Evolutionary conservation across 2,888 invertebrate genomes (phyloP).

Genomic region (Elmis aenea): DNA sequence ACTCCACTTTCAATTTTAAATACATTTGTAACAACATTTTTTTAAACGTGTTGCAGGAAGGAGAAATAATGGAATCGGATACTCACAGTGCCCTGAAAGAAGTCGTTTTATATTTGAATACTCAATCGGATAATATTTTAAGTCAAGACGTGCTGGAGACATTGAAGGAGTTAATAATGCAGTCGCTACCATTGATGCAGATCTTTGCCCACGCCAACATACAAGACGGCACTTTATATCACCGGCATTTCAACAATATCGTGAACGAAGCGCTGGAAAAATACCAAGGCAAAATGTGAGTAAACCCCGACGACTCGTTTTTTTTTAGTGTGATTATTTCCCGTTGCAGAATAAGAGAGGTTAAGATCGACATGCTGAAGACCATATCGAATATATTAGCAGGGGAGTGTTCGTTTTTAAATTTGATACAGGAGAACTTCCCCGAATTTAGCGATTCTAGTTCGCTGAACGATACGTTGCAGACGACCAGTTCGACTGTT

Average conservation of each 20-base stretch:
- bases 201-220: conserved; percentile 33
- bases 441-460: conserved; percentile 27
- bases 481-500: too few relatives aligned
- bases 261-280: conserved; percentile 45
- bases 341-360: conserved; percentile 35
- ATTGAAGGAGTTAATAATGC: conserved; percentile 50
- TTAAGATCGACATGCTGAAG: conserved; percentile 36
- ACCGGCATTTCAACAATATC: conserved; percentile 45
- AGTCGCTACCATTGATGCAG: conserved; percentile 36
- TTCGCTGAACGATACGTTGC: too few relatives aligned
- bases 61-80: conserved; percentile 17
- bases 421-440: conserved; percentile 38
- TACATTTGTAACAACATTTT: conserved; percentile 3
- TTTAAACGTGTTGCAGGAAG: conserved; percentile 5
- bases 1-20: too few relatives aligned
- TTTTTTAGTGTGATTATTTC: conserved; percentile 3
- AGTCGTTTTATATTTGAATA: conserved; percentile 51
- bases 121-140: conserved; percentile 53
- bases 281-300: conserved; percentile 47
- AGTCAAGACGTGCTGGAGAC: conserved; percentile 50
- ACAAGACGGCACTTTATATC: conserved; percentile 44
- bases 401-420: conserved; percentile 40
- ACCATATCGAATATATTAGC: conserved; percentile 36
- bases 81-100: conserved; percentile 48
- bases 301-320: conserved; percentile 10